Evolutionary conservation across 2,113 vertebrate genomes (phyloP).

Genomic region (Spheniscus mendiculus): DNA sequence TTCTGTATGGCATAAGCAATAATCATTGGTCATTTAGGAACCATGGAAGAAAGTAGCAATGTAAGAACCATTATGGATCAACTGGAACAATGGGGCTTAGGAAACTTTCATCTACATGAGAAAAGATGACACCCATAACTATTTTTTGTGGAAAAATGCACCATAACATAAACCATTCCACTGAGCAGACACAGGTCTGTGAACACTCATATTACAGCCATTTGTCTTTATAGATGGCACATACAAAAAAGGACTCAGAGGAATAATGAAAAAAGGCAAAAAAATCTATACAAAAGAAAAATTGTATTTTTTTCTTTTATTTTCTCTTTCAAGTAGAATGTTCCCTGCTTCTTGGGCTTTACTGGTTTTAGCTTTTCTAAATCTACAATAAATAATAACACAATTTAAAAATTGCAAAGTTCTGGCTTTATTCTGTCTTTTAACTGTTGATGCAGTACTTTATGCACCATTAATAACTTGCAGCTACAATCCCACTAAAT

Average conservation of each 20-base stretch:
- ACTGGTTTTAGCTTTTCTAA: background rate
- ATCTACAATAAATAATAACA: background rate
- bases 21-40: background rate
- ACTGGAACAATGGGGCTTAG: background rate
- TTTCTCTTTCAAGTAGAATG: background rate
- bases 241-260: background rate
- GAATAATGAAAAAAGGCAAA: background rate
- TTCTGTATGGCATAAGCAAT: background rate
- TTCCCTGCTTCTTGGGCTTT: background rate
- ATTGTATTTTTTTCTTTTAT: background rate
- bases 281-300: background rate
- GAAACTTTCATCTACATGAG: background rate
- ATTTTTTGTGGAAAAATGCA: background rate
- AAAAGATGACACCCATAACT: background rate
- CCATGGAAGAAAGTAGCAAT: background rate
- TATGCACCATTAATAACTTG: background rate
- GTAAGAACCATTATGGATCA: background rate
- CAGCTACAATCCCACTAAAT: background rate
- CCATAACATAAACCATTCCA: background rate
- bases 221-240: background rate
- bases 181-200: background rate
- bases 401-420: background rate
- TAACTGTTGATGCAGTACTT: background rate
- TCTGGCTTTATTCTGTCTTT: background rate
- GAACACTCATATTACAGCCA: conserved; percentile 1